Evolutionary conservation across 2,888 invertebrate species (phyloP).

Genomic region (Dryomyza anilis): DNA sequence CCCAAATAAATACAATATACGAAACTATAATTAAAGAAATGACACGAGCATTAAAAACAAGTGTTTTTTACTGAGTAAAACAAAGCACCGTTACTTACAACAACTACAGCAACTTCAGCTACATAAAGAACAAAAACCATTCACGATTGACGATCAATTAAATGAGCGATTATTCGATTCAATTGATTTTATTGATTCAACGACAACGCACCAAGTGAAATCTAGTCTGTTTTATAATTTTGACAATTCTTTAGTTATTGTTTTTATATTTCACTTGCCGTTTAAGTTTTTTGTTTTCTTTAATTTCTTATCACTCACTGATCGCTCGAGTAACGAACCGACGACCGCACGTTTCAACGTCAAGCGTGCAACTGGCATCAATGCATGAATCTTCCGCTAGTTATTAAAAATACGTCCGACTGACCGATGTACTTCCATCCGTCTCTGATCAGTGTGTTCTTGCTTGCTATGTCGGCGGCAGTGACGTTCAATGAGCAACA

Average conservation of each 20-base stretch:
- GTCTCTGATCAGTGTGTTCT: background rate
- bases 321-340: background rate
- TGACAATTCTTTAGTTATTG: background rate
- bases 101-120: background rate
- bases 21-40: no score
- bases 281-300: no score
- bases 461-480: background rate
- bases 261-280: no score
- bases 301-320: no score
- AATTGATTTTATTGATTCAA: conserved; percentile 12
- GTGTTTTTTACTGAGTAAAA: no score
- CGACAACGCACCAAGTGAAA: background rate
- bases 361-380: conserved; percentile 6
- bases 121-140: background rate
- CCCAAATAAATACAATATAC: no score
- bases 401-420: background rate
- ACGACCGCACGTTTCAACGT: conserved; percentile 6
- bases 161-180: background rate
- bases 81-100: background rate
- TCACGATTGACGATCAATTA: background rate
- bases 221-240: background rate
- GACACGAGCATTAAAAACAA: no score
- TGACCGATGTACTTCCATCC: background rate
- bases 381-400: conserved; percentile 6
- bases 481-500: no score